Conservation (phyloP, 2,888 invertebrate species). For the Leucania comma region DNA sequence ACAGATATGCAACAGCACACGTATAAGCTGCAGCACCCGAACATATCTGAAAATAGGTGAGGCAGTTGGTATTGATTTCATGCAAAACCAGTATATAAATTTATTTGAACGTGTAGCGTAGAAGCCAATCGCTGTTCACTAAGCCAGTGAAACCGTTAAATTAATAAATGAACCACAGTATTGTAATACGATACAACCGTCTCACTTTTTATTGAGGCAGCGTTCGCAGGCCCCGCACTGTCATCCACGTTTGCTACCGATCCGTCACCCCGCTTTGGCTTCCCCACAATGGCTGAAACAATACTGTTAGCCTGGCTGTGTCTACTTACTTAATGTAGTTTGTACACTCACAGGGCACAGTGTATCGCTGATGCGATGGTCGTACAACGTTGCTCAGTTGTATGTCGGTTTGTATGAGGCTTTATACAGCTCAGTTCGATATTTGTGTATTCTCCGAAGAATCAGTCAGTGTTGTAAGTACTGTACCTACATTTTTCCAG, state of each 20-base stretch:
- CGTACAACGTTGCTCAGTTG: not conserved
- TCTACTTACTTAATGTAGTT: not conserved
- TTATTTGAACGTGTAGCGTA: not conserved
- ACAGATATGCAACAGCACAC: no score
- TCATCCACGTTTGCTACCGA: not conserved
- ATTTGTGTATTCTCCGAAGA: no score
- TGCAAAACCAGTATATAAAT: not conserved
- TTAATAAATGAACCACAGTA: not conserved
- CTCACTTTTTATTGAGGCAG: not conserved
- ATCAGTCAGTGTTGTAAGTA: no score
- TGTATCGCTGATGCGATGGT: not conserved
- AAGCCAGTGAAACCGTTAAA: not conserved
- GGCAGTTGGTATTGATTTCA: not conserved
- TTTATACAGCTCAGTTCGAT: not conserved
- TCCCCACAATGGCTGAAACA: conserved; percentile 3
- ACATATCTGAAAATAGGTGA: not conserved
- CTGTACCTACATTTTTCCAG: no score
- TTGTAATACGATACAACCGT: not conserved
- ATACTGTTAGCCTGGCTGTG: not conserved
- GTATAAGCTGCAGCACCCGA: not conserved
- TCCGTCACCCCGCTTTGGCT: not conserved
- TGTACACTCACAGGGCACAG: not conserved
- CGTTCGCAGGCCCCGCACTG: not conserved
- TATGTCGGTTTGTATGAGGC: not conserved
- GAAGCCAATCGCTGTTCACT: not conserved